Conservation (phyloP, 2,113 vertebrate species). For the Scatophagus argus region DNA sequence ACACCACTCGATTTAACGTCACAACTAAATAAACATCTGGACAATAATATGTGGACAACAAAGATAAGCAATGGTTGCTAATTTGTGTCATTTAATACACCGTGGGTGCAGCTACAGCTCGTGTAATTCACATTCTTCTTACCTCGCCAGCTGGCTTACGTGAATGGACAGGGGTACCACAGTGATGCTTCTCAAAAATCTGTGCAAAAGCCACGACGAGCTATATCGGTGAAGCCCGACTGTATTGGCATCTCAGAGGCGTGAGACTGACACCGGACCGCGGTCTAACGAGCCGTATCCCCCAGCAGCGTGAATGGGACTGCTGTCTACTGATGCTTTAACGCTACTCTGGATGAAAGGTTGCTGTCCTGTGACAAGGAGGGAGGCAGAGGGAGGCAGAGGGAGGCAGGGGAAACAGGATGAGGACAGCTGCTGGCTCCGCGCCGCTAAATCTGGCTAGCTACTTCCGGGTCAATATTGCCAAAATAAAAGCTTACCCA, state of each 20-base stretch:
- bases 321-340: background rate
- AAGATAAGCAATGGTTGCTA: background rate
- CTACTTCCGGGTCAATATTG: conserved; percentile 69
- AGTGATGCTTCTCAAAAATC: conserved; percentile 44
- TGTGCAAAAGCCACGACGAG: conserved; percentile 37
- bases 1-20: background rate
- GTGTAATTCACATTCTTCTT: conserved; percentile 37
- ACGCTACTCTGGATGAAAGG: background rate
- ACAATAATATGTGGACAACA: background rate
- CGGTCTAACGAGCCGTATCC: background rate
- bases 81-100: background rate
- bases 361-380: conserved; percentile 42
- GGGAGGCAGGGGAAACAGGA: conserved; percentile 15
- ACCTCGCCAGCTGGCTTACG: conserved; percentile 62
- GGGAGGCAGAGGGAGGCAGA: background rate
- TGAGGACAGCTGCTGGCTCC: conserved; percentile 40
- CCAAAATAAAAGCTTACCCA: conserved; percentile 51
- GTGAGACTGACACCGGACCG: background rate
- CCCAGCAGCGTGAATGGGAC: background rate
- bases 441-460: conserved; percentile 47
- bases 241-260: conserved; percentile 40
- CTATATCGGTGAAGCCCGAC: conserved; percentile 30
- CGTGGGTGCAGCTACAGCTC: background rate
- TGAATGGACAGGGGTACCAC: conserved; percentile 11
- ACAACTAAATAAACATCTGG: background rate